Percentiles rank a stretch among this genome's conserved stretches.
phyloP scores from a whole-genome alignment of 2,797 vertebrate genomes.

The Emys orbicularis region DNA sequence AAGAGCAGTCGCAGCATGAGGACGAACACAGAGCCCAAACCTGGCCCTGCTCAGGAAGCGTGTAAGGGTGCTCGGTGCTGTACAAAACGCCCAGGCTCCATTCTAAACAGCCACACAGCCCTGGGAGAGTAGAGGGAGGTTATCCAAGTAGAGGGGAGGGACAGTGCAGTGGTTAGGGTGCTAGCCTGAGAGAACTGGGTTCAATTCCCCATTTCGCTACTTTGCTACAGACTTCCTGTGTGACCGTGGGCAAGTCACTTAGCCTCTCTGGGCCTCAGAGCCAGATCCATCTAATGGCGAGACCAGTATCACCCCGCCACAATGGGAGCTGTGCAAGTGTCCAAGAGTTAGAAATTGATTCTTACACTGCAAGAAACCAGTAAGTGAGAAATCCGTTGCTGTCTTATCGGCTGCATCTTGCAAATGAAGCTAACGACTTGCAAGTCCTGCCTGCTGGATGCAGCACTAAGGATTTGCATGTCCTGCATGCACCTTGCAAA shows the following conservation, averaged over 20 bases:
- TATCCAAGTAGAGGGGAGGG: rapidly evolving
- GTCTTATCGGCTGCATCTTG: rapidly evolving
- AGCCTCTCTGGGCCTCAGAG: rapidly evolving
- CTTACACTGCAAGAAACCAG: rapidly evolving
- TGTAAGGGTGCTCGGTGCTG: neutral
- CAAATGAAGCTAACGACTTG: rapidly evolving
- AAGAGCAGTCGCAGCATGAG: neutral
- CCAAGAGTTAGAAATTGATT: neutral
- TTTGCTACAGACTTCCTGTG: neutral
- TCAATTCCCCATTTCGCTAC: neutral
- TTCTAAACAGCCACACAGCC: too few relatives aligned
- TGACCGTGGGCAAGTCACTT: rapidly evolving
- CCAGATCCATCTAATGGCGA: neutral
- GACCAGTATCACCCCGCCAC: too few relatives aligned
- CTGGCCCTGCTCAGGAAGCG: rapidly evolving
- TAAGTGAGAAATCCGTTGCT: rapidly evolving
- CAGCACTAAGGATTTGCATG: too few relatives aligned
- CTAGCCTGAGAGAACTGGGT: neutral
- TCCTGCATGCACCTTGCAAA: neutral
- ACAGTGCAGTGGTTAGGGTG: neutral
- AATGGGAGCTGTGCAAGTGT: neutral
- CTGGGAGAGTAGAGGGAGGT: neutral
- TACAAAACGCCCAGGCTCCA: neutral
- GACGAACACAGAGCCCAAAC: neutral
- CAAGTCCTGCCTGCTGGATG: neutral